Percentiles rank a stretch among this genome's conserved stretches.
phyloP scores from a whole-genome alignment of 2,888 invertebrate genomes.

The Drosophila mimetica region DNA sequence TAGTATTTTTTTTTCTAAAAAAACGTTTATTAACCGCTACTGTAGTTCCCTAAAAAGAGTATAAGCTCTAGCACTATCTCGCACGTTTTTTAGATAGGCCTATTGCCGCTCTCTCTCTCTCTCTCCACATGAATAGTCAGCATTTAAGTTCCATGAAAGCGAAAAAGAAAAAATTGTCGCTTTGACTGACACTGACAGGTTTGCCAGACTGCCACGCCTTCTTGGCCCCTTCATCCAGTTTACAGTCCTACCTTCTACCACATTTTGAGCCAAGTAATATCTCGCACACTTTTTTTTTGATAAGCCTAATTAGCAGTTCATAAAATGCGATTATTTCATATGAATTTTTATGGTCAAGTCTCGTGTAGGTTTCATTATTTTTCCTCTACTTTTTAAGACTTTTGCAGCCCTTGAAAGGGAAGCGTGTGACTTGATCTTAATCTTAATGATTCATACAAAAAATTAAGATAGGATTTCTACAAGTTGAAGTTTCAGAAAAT shows the following conservation, averaged over 20 bases:
- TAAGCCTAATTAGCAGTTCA: constrained; percentile 68
- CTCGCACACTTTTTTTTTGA: constrained; percentile 38
- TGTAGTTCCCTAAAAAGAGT: constrained; percentile 4
- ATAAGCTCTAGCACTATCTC: constrained; percentile 12
- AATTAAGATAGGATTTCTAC: background rate
- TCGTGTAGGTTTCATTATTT: constrained; percentile 27
- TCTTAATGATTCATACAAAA: constrained; percentile 19
- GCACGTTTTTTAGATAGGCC: constrained; percentile 29
- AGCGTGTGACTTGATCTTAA: constrained; percentile 22
- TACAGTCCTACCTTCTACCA: background rate
- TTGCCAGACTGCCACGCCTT: constrained; percentile 48
- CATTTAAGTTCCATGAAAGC: constrained; percentile 38
- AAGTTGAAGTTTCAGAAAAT: too few relatives aligned
- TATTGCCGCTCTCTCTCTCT: constrained; percentile 20
- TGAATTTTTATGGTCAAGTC: constrained; percentile 38
- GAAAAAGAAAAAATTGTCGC: constrained; percentile 33
- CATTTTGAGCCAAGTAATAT: constrained; percentile 21
- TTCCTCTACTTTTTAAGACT: background rate
- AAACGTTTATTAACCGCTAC: background rate
- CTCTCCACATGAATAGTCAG: constrained; percentile 18
- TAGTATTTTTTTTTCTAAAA: background rate
- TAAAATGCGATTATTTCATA: constrained; percentile 54
- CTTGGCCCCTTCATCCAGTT: background rate
- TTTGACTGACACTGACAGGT: constrained; percentile 67
- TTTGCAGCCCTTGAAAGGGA: constrained; percentile 15